These are phyloP conservation scores for Acestrorhynchus altus DNA, from an alignment of 2,797 vertebrate species.

Conservation along the genomic window DNA sequence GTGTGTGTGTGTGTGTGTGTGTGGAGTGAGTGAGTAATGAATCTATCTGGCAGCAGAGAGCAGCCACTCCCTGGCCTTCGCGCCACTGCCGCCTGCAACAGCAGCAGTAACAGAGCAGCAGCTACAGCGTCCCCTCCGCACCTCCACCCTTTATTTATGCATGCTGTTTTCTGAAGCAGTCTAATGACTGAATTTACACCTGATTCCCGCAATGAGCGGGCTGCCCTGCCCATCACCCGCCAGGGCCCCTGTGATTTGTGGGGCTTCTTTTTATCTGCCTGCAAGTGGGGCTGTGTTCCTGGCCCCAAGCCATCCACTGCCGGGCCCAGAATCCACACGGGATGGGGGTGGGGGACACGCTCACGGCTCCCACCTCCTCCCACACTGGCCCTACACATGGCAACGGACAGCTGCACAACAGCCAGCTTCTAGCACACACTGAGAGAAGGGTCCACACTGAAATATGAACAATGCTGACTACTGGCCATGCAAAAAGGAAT, in stretches of 20 bases:
- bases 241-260: slow-evolving; percentile 70
- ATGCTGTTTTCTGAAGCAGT: slow-evolving; percentile 67
- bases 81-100: slow-evolving; percentile 41
- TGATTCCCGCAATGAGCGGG: slow-evolving; percentile 63
- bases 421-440: slow-evolving; percentile 10
- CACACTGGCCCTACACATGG: slow-evolving; percentile 16
- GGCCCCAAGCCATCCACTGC: slow-evolving; percentile 70
- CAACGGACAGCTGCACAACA: slow-evolving; percentile 49
- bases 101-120: slow-evolving; percentile 25
- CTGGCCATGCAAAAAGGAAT: neutral
- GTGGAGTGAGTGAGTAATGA: slow-evolving; percentile 45
- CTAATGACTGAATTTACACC: slow-evolving; percentile 72
- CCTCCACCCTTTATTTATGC: slow-evolving; percentile 70
- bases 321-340: slow-evolving; percentile 40
- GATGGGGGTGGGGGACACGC: slow-evolving; percentile 18
- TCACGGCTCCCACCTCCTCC: neutral
- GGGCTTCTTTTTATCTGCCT: slow-evolving; percentile 70
- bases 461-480: neutral
- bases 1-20: neutral
- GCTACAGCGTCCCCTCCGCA: slow-evolving; percentile 45
- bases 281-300: slow-evolving; percentile 65
- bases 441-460: neutral
- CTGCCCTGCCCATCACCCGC: slow-evolving; percentile 55
- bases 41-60: slow-evolving; percentile 46
- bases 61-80: slow-evolving; percentile 30